phyloP scores from a whole-genome alignment of 1,140 invertebrate genomes.

The Zelostemma sp. region DNA sequence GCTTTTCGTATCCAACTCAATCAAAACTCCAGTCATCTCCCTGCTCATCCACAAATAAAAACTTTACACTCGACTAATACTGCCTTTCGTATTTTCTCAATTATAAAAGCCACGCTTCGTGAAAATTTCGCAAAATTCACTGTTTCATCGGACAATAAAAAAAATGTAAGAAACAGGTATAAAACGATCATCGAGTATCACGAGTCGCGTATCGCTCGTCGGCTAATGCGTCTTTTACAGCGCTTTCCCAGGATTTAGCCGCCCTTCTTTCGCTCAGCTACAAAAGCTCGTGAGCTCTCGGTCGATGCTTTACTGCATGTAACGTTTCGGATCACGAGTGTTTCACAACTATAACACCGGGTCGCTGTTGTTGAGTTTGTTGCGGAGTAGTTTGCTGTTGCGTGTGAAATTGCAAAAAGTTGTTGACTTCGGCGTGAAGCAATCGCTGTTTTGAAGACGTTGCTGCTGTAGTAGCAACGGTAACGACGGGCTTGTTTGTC shows the following conservation, averaged over 20 bases:
- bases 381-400: constrained; percentile 64
- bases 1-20: not conserved
- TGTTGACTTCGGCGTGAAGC: constrained; percentile 75
- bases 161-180: not conserved
- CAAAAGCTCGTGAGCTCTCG: constrained; percentile 27
- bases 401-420: constrained; percentile 75
- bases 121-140: not conserved
- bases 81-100: too few species aligned
- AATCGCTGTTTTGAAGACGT: constrained; percentile 58
- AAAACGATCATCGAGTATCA: constrained; percentile 17
- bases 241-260: constrained; percentile 8
- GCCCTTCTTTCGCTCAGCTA: constrained; percentile 14
- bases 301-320: constrained; percentile 47
- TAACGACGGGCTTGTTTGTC: constrained; percentile 73
- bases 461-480: constrained; percentile 11
- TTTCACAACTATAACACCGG: constrained; percentile 89
- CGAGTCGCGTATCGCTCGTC: not conserved
- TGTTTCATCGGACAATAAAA: too few species aligned
- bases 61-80: too few species aligned
- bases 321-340: constrained; percentile 74
- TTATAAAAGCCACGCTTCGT: too few species aligned
- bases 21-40: too few species aligned
- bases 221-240: constrained; percentile 18
- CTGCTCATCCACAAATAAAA: too few species aligned
- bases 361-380: constrained; percentile 80